A percentile compares a stretch with the other conserved stretches of the same genome.
These are phyloP conservation scores for Garra rufa DNA, from an alignment of 2,113 vertebrate species.

Conservation along the genomic window DNA sequence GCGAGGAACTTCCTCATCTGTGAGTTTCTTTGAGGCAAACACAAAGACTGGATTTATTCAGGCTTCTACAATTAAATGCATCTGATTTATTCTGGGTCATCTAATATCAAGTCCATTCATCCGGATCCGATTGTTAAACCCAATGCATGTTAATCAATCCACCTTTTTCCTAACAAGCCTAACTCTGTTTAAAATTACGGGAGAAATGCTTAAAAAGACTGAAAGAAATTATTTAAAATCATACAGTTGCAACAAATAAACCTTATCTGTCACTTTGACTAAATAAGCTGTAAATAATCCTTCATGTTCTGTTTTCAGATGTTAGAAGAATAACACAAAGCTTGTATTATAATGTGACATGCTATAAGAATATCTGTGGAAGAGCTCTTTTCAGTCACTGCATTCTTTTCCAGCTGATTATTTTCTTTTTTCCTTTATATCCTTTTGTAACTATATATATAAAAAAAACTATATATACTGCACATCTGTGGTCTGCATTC, in stretches of 20 bases:
- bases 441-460: too few relatives aligned
- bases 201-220: not conserved
- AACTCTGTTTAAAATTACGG: too few relatives aligned
- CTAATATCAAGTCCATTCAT: not conserved
- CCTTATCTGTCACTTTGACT: not conserved
- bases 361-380: too few relatives aligned
- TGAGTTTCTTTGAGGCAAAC: conserved; percentile 49
- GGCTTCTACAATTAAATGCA: not conserved
- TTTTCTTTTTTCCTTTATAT: too few relatives aligned
- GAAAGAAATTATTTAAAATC: not conserved
- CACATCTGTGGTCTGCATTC: too few relatives aligned
- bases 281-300: not conserved
- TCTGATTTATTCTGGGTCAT: not conserved
- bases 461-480: too few relatives aligned
- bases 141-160: too few relatives aligned
- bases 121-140: not conserved
- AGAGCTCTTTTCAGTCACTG: too few relatives aligned
- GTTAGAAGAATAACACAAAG: not conserved
- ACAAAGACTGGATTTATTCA: not conserved
- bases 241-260: not conserved
- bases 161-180: too few relatives aligned
- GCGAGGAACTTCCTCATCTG: conserved; percentile 60
- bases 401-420: too few relatives aligned
- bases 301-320: not conserved
- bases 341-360: not conserved